Evolutionary conservation across 2,113 vertebrate species (phyloP).

Genomic region (Onychostoma macrolepis): DNA sequence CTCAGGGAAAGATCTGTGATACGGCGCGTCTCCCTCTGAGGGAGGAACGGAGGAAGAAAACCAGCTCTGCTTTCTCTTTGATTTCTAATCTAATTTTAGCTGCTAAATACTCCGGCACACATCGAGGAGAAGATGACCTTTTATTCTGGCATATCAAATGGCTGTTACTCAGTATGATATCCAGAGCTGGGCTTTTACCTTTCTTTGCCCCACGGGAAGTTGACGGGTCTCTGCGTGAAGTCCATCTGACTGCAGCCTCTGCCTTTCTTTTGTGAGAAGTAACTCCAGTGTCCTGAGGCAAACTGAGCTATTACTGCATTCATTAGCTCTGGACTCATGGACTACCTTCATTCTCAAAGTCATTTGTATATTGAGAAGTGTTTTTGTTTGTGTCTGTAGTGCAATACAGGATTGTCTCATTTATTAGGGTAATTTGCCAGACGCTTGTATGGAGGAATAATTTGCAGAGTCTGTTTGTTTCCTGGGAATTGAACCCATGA

Average conservation of each 20-base stretch:
- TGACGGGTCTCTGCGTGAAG: neutral
- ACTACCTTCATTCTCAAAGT: neutral
- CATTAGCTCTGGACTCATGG: slow-evolving; percentile 8
- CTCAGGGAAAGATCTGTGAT: neutral
- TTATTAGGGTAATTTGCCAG: slow-evolving; percentile 2
- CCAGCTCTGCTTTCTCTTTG: neutral
- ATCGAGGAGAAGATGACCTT: neutral
- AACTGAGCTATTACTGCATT: neutral
- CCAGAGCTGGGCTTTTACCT: neutral
- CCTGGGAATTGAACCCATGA: neutral
- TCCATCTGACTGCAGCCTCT: neutral
- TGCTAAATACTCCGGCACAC: slow-evolving; percentile 2
- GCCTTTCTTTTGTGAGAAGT: neutral
- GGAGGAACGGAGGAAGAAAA: neutral
- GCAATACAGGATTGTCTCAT: neutral
- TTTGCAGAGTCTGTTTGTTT: slow-evolving; percentile 10
- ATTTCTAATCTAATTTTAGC: slow-evolving; percentile 1
- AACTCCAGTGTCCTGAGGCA: neutral
- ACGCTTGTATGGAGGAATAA: neutral
- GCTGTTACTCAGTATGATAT: no score
- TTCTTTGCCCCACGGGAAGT: neutral
- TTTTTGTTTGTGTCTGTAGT: neutral
- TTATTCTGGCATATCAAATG: neutral
- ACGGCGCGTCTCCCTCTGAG: neutral
- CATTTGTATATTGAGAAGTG: slow-evolving; percentile 16